phyloP scores from a whole-genome alignment of 2,113 vertebrate genomes.

The Mastomys coucha region DNA sequence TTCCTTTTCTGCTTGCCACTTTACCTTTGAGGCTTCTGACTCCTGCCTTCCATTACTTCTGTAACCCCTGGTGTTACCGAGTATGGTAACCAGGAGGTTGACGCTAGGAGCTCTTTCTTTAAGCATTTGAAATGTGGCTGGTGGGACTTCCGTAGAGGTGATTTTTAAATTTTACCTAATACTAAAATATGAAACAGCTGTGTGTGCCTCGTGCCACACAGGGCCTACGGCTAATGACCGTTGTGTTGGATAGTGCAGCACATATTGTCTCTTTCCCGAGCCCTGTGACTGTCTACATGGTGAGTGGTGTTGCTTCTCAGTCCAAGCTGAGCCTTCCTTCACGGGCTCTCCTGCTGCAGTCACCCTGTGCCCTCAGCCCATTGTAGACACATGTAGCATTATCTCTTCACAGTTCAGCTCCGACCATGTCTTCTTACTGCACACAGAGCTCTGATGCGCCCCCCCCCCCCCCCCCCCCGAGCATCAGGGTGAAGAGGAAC shows the following conservation, averaged over 20 bases:
- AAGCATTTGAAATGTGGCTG: not conserved
- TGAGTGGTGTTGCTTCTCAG: not conserved
- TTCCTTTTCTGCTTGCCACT: not conserved
- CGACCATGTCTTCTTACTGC: not conserved
- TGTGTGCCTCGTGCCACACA: not conserved
- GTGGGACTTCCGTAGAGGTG: not conserved
- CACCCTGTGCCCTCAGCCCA: not conserved
- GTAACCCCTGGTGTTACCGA: not conserved
- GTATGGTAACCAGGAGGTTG: no score
- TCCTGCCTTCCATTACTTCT: not conserved
- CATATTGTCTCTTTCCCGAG: not conserved
- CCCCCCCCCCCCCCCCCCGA: not conserved
- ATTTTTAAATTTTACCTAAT: slow-evolving; percentile 3
- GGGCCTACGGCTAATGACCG: not conserved
- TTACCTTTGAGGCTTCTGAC: not conserved
- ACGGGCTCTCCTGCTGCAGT: not conserved
- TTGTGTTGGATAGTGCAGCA: not conserved
- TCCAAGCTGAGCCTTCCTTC: not conserved
- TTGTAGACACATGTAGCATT: not conserved
- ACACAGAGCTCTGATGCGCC: not conserved
- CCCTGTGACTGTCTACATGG: not conserved
- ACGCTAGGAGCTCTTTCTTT: fast-evolving
- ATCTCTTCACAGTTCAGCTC: not conserved
- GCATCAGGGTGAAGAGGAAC: not conserved
- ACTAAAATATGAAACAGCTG: not conserved